phyloP scores from a whole-genome alignment of 92 coral and sea anemone species.

The Desmophyllum pertusum region DNA sequence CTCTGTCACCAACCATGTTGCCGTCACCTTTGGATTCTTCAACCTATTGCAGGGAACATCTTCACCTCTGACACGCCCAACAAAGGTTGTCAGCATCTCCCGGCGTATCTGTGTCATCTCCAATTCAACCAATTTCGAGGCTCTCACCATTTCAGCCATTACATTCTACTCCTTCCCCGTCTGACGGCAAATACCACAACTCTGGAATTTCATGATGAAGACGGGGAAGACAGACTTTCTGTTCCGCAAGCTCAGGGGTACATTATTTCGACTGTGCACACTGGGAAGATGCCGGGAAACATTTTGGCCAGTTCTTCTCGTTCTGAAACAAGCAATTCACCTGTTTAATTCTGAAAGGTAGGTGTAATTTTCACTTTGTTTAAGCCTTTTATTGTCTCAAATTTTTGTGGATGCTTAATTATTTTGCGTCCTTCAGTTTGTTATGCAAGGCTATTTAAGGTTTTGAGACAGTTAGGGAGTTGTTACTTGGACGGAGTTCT shows the following conservation, averaged over 20 bases:
- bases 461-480: no score
- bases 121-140: slow-evolving; percentile 89
- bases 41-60: slow-evolving; percentile 63
- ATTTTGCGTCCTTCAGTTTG: no score
- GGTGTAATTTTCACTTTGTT: no score
- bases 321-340: slow-evolving; percentile 71
- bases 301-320: slow-evolving; percentile 75
- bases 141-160: slow-evolving; percentile 86
- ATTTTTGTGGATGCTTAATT: no score
- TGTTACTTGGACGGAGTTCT: no score
- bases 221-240: slow-evolving; percentile 17
- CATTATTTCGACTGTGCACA: slow-evolving; percentile 77
- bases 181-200: slow-evolving; percentile 56
- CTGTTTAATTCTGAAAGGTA: slow-evolving; percentile 82
- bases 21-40: slow-evolving; percentile 72
- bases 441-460: no score
- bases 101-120: slow-evolving; percentile 71
- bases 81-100: slow-evolving; percentile 70
- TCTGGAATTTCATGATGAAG: slow-evolving; percentile 44
- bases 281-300: slow-evolving; percentile 73
- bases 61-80: slow-evolving; percentile 66
- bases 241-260: slow-evolving; percentile 80
- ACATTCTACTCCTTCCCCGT: slow-evolving; percentile 73
- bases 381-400: no score
- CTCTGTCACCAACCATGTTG: slow-evolving; percentile 70